Evolutionary conservation across 2,888 invertebrate genomes (phyloP).

Genomic region (Drepana falcataria): DNA sequence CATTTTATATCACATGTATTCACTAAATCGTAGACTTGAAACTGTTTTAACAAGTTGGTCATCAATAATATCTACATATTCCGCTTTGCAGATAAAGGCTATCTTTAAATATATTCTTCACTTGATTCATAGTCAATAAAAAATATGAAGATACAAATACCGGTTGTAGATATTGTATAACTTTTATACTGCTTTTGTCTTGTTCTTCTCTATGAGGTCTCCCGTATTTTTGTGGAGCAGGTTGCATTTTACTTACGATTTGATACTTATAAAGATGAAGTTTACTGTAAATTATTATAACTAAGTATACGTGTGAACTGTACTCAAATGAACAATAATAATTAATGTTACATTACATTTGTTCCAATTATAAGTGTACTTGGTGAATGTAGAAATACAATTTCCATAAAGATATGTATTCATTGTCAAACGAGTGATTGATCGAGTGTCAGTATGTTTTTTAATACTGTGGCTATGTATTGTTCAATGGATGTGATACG

Average conservation of each 20-base stretch:
- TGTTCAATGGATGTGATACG: constrained; percentile 71
- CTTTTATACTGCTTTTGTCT: neutral
- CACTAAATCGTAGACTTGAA: neutral
- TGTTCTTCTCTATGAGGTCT: constrained; percentile 2
- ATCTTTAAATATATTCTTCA: no score
- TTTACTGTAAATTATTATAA: constrained; percentile 20
- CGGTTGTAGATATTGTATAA: neutral
- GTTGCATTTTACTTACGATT: constrained; percentile 10
- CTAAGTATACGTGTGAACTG: constrained; percentile 15
- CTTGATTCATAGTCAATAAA: no score
- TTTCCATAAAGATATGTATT: constrained; percentile 28
- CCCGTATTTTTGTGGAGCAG: constrained; percentile 7
- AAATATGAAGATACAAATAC: neutral
- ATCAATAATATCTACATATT: neutral
- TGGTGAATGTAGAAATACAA: constrained; percentile 30
- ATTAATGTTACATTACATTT: constrained; percentile 19
- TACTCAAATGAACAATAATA: constrained; percentile 23
- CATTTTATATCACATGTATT: neutral
- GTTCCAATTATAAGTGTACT: constrained; percentile 16
- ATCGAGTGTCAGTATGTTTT: constrained; percentile 23
- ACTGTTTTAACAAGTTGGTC: neutral
- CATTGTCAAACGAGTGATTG: constrained; percentile 17
- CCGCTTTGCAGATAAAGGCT: no score
- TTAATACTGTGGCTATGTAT: constrained; percentile 53
- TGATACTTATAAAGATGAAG: constrained; percentile 20